These are phyloP conservation scores for Zaprionus capensis DNA, from an alignment of 1,140 invertebrate genomes.

Conservation along the genomic window DNA sequence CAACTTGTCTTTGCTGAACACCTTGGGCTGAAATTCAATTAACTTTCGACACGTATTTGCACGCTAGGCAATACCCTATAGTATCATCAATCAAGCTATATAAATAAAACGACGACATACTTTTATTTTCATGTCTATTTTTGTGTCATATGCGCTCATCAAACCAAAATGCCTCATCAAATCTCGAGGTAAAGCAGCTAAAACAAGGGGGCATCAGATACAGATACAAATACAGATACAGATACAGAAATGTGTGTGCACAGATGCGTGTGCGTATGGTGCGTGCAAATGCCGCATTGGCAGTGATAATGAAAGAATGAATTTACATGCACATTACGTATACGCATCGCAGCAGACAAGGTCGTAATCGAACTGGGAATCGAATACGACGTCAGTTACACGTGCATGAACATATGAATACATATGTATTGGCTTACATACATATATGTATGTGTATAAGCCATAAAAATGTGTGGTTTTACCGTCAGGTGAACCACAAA, in stretches of 20 bases:
- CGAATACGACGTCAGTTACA: slow-evolving; percentile 1
- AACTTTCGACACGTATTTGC: background rate
- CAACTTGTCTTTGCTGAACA: background rate
- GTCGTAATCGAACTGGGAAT: slow-evolving; percentile 24
- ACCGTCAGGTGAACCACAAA: slow-evolving; percentile 29
- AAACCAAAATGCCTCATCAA: background rate
- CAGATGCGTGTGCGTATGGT: background rate
- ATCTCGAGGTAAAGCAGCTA: background rate
- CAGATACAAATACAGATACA: slow-evolving; percentile 20
- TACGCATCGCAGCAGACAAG: slow-evolving; percentile 56
- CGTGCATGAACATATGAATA: slow-evolving; percentile 2
- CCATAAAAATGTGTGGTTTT: slow-evolving; percentile 25
- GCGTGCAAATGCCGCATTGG: slow-evolving; percentile 38
- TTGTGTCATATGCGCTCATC: background rate
- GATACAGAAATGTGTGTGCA: background rate
- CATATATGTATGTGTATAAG: slow-evolving; percentile 1
- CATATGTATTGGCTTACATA: background rate
- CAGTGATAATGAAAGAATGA: slow-evolving; percentile 72
- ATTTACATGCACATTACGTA: slow-evolving; percentile 42
- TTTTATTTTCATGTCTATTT: background rate
- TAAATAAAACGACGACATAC: slow-evolving; percentile 5
- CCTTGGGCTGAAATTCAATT: background rate
- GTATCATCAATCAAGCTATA: slow-evolving; percentile 2
- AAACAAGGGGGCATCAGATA: slow-evolving; percentile 11
- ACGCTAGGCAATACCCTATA: background rate